These are phyloP conservation scores for Epinotia demarniana DNA, from an alignment of 2,888 invertebrate genomes.

Conservation along the genomic window DNA sequence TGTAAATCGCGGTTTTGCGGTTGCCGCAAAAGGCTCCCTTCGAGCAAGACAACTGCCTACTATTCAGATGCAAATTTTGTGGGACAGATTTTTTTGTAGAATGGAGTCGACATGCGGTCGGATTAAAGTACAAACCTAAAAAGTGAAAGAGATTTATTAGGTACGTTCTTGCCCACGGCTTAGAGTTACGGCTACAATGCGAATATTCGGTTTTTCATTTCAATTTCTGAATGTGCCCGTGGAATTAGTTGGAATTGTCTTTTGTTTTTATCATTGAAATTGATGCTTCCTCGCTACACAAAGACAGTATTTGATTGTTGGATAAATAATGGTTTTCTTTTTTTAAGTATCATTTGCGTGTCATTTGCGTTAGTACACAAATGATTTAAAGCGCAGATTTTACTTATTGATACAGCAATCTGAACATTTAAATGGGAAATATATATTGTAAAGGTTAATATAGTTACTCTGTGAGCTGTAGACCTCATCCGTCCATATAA, in stretches of 20 bases:
- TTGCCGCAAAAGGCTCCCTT: constrained; percentile 60
- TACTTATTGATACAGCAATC: too few species aligned
- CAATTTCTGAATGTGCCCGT: not conserved
- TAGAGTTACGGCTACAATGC: constrained; percentile 20
- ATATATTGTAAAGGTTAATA: too few species aligned
- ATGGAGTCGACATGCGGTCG: constrained; percentile 55
- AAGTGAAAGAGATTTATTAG: constrained; percentile 41
- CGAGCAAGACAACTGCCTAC: constrained; percentile 59
- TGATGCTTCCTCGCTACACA: not conserved
- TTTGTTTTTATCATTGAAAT: constrained; percentile 20
- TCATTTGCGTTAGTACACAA: too few species aligned
- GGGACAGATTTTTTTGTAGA: constrained; percentile 68
- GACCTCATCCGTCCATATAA: too few species aligned
- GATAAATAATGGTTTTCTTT: not conserved
- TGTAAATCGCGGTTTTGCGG: constrained; percentile 66
- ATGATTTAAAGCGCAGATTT: too few species aligned
- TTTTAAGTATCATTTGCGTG: too few species aligned
- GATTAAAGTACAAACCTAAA: constrained; percentile 40
- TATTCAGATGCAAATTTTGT: constrained; percentile 70
- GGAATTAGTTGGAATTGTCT: constrained; percentile 19
- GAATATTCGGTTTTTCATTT: constrained; percentile 19
- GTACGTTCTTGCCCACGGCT: constrained; percentile 24
- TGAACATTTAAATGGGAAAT: too few species aligned
- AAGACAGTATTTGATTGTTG: too few species aligned
- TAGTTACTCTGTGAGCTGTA: too few species aligned